These are phyloP conservation scores for Drosophila guanche DNA, from an alignment of 1,140 invertebrate genomes.

Conservation along the genomic window DNA sequence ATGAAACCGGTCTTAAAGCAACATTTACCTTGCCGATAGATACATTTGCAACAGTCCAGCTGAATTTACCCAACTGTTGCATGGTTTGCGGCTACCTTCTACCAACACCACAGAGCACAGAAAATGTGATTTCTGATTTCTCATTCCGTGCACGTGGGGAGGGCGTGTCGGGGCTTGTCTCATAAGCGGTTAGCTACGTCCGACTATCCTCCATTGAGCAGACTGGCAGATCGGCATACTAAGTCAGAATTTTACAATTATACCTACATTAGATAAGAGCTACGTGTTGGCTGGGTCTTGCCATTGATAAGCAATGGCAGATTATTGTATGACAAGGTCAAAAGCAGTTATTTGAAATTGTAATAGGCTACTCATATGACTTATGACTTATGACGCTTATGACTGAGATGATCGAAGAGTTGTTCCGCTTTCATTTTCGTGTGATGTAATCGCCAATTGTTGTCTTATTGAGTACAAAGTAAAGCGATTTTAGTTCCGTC, in stretches of 20 bases:
- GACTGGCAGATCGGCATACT: constrained; percentile 37
- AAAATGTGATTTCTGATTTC: neutral
- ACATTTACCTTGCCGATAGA: constrained; percentile 30
- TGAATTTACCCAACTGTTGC: constrained; percentile 44
- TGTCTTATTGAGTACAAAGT: constrained; percentile 24
- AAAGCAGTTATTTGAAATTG: constrained; percentile 21
- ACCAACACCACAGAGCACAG: constrained; percentile 1
- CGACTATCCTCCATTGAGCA: constrained; percentile 20
- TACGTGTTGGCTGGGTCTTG: constrained; percentile 35
- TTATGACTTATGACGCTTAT: too few species aligned
- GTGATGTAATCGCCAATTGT: constrained; percentile 39
- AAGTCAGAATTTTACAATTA: constrained; percentile 10
- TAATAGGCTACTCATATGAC: constrained; percentile 24
- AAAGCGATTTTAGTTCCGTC: constrained; percentile 32
- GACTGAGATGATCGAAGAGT: constrained; percentile 2
- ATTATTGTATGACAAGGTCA: constrained; percentile 23
- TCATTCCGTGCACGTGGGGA: constrained; percentile 38
- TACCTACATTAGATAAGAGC: constrained; percentile 37
- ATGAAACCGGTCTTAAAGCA: constrained; percentile 2
- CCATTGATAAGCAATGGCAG: constrained; percentile 39
- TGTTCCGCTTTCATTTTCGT: neutral
- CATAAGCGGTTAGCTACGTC: constrained; percentile 20
- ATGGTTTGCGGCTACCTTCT: constrained; percentile 10
- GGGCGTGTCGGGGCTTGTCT: constrained; percentile 29
- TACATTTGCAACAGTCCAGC: constrained; percentile 8